Evolutionary conservation across 64 coral and sea anemone genomes (phyloP).

Genomic region (Montipora sp.): DNA sequence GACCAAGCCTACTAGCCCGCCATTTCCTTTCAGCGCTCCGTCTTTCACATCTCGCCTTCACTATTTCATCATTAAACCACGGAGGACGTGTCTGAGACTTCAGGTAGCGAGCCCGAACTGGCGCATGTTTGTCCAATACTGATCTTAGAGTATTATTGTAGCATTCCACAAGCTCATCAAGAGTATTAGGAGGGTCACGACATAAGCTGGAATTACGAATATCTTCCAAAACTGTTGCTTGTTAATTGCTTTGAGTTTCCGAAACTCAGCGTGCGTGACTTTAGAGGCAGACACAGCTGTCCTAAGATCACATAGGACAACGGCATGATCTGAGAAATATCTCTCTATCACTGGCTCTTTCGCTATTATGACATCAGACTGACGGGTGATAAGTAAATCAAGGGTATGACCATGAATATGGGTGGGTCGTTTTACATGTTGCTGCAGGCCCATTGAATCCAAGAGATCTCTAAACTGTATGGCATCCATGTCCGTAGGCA

Average conservation of each 20-base stretch:
- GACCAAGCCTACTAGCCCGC: no score
- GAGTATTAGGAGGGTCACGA: no score
- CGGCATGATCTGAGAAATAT: conserved; percentile 55
- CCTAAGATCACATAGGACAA: conserved; percentile 43
- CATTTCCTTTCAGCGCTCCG: no score
- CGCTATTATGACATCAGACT: conserved; percentile 43
- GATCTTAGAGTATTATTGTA: no score
- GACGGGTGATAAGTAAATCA: conserved; percentile 57
- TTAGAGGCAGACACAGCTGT: conserved; percentile 45
- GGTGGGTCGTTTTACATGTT: conserved; percentile 44
- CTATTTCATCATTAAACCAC: no score
- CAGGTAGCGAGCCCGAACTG: no score
- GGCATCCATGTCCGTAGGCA: conserved; percentile 21
- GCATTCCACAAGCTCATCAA: no score
- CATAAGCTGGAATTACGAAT: no score
- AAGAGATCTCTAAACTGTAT: conserved; percentile 48
- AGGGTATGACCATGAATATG: conserved; percentile 63
- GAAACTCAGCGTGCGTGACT: conserved; percentile 15
- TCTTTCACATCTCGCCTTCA: no score
- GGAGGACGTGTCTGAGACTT: no score
- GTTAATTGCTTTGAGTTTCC: conserved; percentile 70
- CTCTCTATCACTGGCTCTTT: conserved; percentile 28
- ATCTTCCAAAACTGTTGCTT: conserved; percentile 46
- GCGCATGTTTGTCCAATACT: no score
- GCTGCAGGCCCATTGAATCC: conserved; percentile 54